phyloP scores from a whole-genome alignment of 1,140 invertebrate species.

The Steinernema feltiae region DNA sequence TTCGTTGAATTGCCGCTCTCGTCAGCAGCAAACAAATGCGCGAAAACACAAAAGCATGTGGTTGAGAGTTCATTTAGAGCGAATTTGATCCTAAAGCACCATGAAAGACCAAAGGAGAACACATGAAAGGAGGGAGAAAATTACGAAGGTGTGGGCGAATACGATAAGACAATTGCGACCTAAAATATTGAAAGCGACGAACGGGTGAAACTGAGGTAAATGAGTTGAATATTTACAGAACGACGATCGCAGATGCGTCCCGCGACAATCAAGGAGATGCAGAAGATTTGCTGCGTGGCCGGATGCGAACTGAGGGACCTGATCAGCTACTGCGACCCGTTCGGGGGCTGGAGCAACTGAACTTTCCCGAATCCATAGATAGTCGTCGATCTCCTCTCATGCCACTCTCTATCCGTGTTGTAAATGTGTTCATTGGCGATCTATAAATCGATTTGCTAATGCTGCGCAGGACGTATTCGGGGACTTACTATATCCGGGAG shows the following conservation, averaged over 20 bases:
- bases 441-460: background rate
- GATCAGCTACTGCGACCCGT: slow-evolving; percentile 32
- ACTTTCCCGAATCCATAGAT: background rate
- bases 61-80: no score
- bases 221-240: background rate
- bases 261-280: slow-evolving; percentile 32
- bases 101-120: background rate
- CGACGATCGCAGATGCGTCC: background rate
- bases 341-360: slow-evolving; percentile 7
- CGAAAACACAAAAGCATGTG: no score
- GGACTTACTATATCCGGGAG: no score
- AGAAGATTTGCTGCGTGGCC: slow-evolving; percentile 32
- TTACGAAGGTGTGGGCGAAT: no score
- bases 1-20: no score
- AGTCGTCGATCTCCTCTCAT: background rate
- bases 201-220: background rate
- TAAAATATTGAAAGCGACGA: no score
- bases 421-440: background rate
- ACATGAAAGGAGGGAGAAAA: no score
- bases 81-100: no score
- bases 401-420: slow-evolving; percentile 1
- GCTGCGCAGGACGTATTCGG: background rate
- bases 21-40: no score
- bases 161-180: no score
- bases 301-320: slow-evolving; percentile 33